Percentiles rank a stretch among this genome's conserved stretches.
These are phyloP conservation scores for Tetramorium simillimum DNA, from an alignment of 1,140 invertebrate species.

Conservation along the genomic window DNA sequence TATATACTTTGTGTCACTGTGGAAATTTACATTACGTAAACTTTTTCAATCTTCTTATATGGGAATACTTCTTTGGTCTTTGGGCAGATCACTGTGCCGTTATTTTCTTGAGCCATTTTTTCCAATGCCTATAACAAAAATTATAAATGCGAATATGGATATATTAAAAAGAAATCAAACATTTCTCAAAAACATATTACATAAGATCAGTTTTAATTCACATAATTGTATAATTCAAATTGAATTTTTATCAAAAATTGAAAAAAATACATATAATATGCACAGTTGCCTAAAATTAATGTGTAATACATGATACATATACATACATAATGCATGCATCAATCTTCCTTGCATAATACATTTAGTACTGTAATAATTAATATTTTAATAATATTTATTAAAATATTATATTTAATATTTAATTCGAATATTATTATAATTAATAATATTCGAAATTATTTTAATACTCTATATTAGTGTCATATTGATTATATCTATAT, in stretches of 20 bases:
- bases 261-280: background rate
- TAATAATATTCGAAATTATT: constrained; percentile 8
- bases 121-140: constrained; percentile 90
- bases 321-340: background rate
- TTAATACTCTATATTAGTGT: background rate
- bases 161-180: constrained; percentile 19
- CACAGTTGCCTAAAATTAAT: background rate
- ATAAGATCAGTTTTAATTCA: background rate
- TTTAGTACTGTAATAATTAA: constrained; percentile 8
- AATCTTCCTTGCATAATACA: background rate
- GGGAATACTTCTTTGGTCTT: constrained; percentile 96
- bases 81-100: constrained; percentile 95
- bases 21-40: constrained; percentile 95
- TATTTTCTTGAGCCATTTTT: constrained; percentile 95
- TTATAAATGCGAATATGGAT: background rate
- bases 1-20: constrained; percentile 37
- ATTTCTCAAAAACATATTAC: background rate
- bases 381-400: no score
- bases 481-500: background rate
- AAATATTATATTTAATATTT: no score
- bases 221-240: background rate
- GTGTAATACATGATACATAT: background rate
- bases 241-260: background rate
- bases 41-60: constrained; percentile 96
- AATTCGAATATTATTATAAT: no score